These are phyloP conservation scores for Cantharis rufa DNA, from an alignment of 2,888 invertebrate species.

Conservation along the genomic window DNA sequence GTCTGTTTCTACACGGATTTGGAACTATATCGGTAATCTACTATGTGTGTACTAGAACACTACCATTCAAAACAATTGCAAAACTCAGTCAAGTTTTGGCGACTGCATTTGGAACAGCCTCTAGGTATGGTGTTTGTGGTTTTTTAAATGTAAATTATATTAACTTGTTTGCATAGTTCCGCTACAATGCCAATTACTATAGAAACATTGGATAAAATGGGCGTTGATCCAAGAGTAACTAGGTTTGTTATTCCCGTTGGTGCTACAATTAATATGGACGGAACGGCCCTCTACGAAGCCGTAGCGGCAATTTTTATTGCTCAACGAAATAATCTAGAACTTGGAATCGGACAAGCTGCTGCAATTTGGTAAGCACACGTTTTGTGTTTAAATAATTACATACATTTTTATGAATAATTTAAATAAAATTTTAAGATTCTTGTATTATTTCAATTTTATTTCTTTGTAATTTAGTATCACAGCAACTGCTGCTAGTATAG, in stretches of 20 bases:
- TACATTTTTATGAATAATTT: not conserved
- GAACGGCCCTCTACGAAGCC: conserved; percentile 96
- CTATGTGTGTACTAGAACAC: conserved; percentile 76
- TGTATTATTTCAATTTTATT: conserved; percentile 20
- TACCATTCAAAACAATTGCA: conserved; percentile 81
- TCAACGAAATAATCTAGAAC: conserved; percentile 80
- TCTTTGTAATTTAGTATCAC: conserved; percentile 59
- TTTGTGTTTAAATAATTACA: not conserved
- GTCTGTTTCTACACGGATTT: conserved; percentile 89
- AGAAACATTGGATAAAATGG: conserved; percentile 89
- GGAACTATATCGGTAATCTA: conserved; percentile 87
- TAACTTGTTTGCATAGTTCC: conserved; percentile 60
- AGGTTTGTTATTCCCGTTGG: conserved; percentile 96
- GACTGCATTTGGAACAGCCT: conserved; percentile 96
- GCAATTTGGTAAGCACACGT: conserved; percentile 76
- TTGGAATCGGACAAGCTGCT: conserved; percentile 86
- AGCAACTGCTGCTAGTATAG: conserved; percentile 95
- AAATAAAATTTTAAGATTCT: not conserved
- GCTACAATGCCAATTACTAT: conserved; percentile 97
- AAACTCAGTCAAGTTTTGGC: conserved; percentile 90
- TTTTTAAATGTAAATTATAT: not conserved
- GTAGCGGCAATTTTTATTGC: conserved; percentile 98
- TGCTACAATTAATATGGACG: conserved; percentile 98
- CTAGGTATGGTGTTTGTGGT: conserved; percentile 62
- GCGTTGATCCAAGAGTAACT: conserved; percentile 86